Evolutionary conservation across 1,140 invertebrate genomes (phyloP).

Genomic region (Pseudomyrmex cubaensis): DNA sequence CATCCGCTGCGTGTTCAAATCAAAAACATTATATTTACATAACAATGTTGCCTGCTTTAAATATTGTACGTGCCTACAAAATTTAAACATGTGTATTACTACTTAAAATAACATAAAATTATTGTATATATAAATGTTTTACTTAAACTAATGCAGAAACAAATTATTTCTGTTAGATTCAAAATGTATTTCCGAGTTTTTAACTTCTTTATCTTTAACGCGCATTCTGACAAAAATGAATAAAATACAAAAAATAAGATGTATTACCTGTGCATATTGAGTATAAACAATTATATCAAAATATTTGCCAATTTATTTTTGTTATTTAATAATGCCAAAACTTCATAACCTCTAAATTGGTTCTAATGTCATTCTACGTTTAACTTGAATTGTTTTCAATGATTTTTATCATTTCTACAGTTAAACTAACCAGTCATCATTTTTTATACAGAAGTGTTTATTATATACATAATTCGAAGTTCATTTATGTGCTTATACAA

Average conservation of each 20-base stretch:
- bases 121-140: background rate
- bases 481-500: too few relatives aligned
- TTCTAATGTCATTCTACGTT: background rate
- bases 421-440: too few relatives aligned
- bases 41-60: constrained; percentile 63
- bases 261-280: constrained; percentile 38
- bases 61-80: constrained; percentile 65
- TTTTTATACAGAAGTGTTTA: too few relatives aligned
- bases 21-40: constrained; percentile 48
- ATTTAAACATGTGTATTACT: background rate
- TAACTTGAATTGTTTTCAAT: background rate
- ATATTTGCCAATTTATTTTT: background rate
- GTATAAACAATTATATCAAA: background rate
- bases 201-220: constrained; percentile 8
- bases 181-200: background rate
- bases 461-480: too few relatives aligned
- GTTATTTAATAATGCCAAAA: background rate
- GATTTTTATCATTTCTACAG: background rate
- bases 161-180: background rate
- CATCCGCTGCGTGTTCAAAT: constrained; percentile 59
- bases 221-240: background rate
- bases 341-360: background rate
- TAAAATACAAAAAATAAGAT: background rate
- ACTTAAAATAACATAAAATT: background rate
- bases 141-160: background rate